These are phyloP conservation scores for Pocota personata DNA, from an alignment of 2,888 invertebrate species.

Conservation along the genomic window DNA sequence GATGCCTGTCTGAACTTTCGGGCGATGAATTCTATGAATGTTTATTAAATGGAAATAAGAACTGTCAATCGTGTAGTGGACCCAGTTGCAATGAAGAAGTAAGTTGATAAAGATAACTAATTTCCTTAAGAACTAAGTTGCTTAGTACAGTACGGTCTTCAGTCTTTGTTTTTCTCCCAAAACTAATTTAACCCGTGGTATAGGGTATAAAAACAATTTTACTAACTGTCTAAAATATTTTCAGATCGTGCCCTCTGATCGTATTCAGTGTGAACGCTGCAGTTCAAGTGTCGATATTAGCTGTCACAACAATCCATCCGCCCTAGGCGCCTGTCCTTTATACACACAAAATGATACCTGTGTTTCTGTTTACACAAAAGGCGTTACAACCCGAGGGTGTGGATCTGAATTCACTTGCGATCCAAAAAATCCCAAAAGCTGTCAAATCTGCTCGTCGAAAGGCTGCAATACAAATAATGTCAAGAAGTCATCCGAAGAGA, in stretches of 20 bases:
- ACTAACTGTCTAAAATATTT: not conserved
- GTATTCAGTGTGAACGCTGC: constrained; percentile 75
- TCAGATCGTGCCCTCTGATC: constrained; percentile 51
- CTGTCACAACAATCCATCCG: constrained; percentile 64
- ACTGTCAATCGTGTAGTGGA: constrained; percentile 72
- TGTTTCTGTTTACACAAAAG: constrained; percentile 69
- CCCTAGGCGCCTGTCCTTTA: constrained; percentile 64
- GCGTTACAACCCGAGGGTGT: constrained; percentile 75
- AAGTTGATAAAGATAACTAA: constrained; percentile 8
- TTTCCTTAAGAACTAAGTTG: too few species aligned
- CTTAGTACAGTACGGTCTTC: too few species aligned
- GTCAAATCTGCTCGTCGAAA: constrained; percentile 66
- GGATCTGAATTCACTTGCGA: constrained; percentile 72
- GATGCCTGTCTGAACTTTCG: constrained; percentile 74
- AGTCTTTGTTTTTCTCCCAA: too few species aligned
- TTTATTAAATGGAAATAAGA: constrained; percentile 56
- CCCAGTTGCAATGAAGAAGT: constrained; percentile 74
- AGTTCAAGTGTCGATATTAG: constrained; percentile 63
- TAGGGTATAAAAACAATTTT: too few species aligned
- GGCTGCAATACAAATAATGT: constrained; percentile 75
- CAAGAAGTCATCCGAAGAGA: constrained; percentile 62
- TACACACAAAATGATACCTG: constrained; percentile 72
- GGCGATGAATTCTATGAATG: constrained; percentile 75
- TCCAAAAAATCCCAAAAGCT: constrained; percentile 44
- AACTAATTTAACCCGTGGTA: too few species aligned